These are phyloP conservation scores for Himalopsyche phryganea DNA, from an alignment of 1,140 invertebrate genomes.

Conservation along the genomic window DNA sequence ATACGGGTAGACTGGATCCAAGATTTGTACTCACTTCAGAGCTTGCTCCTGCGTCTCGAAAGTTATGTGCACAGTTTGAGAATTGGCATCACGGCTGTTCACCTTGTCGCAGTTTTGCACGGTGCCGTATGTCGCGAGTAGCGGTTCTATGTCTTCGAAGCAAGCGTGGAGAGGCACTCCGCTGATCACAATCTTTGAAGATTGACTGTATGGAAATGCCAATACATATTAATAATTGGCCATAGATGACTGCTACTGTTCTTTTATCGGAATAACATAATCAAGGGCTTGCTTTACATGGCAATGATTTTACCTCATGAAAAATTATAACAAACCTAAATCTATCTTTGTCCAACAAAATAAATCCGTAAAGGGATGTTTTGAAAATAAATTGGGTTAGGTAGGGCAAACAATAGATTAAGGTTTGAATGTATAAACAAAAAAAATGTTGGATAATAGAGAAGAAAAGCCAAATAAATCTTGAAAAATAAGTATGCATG, in stretches of 20 bases:
- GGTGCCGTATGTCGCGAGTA: constrained; percentile 75
- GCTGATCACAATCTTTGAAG: constrained; percentile 79
- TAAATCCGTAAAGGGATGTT: neutral
- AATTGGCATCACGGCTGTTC: constrained; percentile 70
- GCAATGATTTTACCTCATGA: neutral
- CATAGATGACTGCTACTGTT: neutral
- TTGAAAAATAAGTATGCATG: neutral
- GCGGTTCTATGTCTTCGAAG: constrained; percentile 80
- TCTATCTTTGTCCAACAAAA: neutral
- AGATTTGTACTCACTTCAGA: constrained; percentile 73
- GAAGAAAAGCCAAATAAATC: too few relatives aligned
- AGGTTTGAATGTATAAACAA: too few relatives aligned
- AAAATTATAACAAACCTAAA: neutral
- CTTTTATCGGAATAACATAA: neutral
- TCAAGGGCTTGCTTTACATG: neutral
- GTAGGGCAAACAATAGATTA: neutral
- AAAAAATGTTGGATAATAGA: too few relatives aligned
- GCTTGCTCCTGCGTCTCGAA: constrained; percentile 86
- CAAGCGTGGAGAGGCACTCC: constrained; percentile 77
- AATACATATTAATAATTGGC: constrained; percentile 18
- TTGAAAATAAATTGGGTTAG: neutral
- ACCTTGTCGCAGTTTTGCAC: constrained; percentile 83
- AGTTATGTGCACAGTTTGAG: constrained; percentile 76
- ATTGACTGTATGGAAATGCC: constrained; percentile 62
- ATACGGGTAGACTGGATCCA: constrained; percentile 20